Conservation (phyloP, 2,113 vertebrate genomes). For the Amphiprion ocellaris region DNA sequence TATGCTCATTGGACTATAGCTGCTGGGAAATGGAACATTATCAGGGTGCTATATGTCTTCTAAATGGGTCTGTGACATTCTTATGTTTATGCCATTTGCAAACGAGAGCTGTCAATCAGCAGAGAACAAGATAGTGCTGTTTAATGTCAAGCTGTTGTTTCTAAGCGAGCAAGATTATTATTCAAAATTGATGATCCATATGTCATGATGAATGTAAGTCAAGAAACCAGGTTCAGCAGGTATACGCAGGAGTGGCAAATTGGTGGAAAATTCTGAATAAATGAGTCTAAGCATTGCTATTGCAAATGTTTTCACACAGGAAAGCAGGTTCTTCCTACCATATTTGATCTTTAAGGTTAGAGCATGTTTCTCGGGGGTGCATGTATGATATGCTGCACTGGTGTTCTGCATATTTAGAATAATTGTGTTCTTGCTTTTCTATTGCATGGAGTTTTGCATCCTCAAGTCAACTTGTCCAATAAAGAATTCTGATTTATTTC, state of each 20-base stretch:
- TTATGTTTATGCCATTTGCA: constrained; percentile 52
- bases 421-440: background rate
- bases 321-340: background rate
- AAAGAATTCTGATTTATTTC: no score
- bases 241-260: background rate
- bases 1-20: constrained; percentile 62
- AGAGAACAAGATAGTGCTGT: constrained; percentile 43
- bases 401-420: background rate
- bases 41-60: constrained; percentile 56
- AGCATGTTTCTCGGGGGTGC: background rate
- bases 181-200: constrained; percentile 59
- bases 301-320: background rate
- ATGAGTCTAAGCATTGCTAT: background rate
- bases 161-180: constrained; percentile 29
- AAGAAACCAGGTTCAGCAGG: constrained; percentile 31
- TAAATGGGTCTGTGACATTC: constrained; percentile 60
- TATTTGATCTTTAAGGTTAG: background rate
- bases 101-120: constrained; percentile 64
- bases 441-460: constrained; percentile 1
- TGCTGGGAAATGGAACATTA: constrained; percentile 68
- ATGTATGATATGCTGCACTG: background rate
- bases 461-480: background rate
- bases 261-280: constrained; percentile 15
- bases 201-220: constrained; percentile 41
- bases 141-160: constrained; percentile 59